A percentile compares a stretch with the other conserved stretches of the same genome.
Conservation (phyloP, 1,140 invertebrate species). For the Drosophila nigromelanica region DNA sequence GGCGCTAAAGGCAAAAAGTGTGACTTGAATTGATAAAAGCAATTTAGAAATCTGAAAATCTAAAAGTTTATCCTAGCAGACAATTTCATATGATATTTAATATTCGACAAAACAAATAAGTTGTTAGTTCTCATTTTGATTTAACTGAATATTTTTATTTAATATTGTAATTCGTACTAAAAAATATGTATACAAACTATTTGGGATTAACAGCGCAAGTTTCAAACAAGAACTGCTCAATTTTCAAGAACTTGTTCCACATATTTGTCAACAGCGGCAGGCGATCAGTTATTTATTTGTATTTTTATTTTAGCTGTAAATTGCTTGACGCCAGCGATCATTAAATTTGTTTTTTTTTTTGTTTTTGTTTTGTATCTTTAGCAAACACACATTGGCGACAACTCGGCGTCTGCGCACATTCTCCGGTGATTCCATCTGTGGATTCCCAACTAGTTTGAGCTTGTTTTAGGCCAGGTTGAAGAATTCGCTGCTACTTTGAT, state of each 20-base stretch:
- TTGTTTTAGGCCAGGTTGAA: slow-evolving; percentile 47
- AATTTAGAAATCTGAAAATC: too few species aligned
- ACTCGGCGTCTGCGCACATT: slow-evolving; percentile 20
- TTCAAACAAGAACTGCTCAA: too few species aligned
- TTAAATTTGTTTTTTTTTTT: slow-evolving; percentile 46
- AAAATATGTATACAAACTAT: too few species aligned
- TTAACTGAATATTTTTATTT: too few species aligned
- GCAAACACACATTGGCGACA: slow-evolving; percentile 32
- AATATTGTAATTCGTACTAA: too few species aligned
- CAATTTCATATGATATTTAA: too few species aligned
- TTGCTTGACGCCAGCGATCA: slow-evolving; percentile 72
- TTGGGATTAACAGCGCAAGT: too few species aligned
- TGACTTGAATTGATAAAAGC: background rate
- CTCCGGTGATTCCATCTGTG: slow-evolving; percentile 4
- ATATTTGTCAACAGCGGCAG: slow-evolving; percentile 53
- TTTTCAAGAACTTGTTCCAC: slow-evolving; percentile 25
- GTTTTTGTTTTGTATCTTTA: slow-evolving; percentile 25
- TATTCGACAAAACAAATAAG: too few species aligned
- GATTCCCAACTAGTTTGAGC: slow-evolving; percentile 42
- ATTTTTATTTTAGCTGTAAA: slow-evolving; percentile 72
- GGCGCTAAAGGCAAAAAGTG: background rate
- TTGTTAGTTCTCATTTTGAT: too few species aligned
- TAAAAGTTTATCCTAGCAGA: too few species aligned
- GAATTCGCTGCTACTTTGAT: slow-evolving; percentile 64
- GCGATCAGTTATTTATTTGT: slow-evolving; percentile 65